Percentiles rank a stretch among this genome's conserved stretches.
These are phyloP conservation scores for Cryptocephalus moraei DNA, from an alignment of 2,888 invertebrate genomes.

Conservation along the genomic window DNA sequence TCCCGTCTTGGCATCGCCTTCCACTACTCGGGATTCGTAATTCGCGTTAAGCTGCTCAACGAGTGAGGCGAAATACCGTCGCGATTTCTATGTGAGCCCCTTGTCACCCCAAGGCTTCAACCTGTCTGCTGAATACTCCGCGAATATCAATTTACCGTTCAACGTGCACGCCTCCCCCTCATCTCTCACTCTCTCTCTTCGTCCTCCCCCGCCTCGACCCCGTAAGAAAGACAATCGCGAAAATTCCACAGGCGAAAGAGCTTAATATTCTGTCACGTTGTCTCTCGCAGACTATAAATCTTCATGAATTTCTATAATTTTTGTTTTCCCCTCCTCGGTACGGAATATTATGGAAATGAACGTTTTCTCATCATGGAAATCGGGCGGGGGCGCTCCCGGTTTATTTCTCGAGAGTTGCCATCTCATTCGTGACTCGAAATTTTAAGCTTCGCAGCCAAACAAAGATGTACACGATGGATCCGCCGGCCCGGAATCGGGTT, in stretches of 20 bases:
- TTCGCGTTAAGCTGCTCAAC: too few species aligned
- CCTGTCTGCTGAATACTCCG: slow-evolving; percentile 5
- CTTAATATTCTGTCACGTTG: neutral
- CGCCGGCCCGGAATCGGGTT: too few species aligned
- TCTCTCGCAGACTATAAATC: neutral
- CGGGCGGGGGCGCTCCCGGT: neutral
- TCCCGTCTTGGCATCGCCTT: too few species aligned
- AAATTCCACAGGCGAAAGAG: neutral
- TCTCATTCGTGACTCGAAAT: too few species aligned
- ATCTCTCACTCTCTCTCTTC: neutral
- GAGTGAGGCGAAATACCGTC: neutral
- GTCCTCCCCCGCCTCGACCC: neutral
- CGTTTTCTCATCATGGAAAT: neutral
- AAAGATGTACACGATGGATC: too few species aligned
- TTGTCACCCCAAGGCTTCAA: slow-evolving; percentile 8
- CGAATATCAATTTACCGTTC: slow-evolving; percentile 8
- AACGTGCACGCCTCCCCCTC: neutral
- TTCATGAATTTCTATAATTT: neutral
- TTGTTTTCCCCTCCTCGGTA: neutral
- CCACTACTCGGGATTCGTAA: too few species aligned
- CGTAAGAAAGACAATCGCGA: neutral
- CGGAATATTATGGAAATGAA: neutral
- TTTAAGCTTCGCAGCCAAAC: too few species aligned
- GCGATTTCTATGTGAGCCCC: slow-evolving; percentile 4
- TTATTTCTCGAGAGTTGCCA: too few species aligned